Base-by-base conservation (phyloP, 2,888 invertebrate species). In the Lasioglossum vierecki region DNA sequence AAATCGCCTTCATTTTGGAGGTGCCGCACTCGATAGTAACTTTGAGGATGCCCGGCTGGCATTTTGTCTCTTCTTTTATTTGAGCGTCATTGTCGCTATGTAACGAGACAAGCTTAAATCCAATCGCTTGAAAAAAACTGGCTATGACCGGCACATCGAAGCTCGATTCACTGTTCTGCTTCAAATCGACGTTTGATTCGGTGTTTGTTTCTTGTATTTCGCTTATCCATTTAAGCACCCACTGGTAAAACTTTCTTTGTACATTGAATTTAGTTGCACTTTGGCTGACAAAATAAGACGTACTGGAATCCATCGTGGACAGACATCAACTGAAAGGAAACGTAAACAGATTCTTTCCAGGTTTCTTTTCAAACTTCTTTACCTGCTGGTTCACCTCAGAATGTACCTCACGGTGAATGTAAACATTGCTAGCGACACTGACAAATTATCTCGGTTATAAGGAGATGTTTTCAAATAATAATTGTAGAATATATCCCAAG, bases 1-100 rank as follows among this genome's bases (percentile, higher is more conserved):
- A 88, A 73, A 92, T 77, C 22, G 94, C 94, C 75, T 88, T 89
- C 92, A 94, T 93, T 57, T 91, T 91, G 13, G 94, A 94, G 4
- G 87, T 87, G n/a, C 93, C 92, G 81, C 94, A 94, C 88, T 94
- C 91, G 68, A 94, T 78, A 30, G 86, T 87, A 46, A 94, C 83
- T 78, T 74, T 82, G 4, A 80, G 30, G n/a, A 70, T 63, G 0
- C 92, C 90, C 9, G 87, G 78, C 15, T 66, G 35, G 9, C 2
- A 4, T 15, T 35, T 66, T 35, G 78, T n/a, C 26, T 66, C 81
- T 3, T 49, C 60, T 3, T 63, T 82, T 18, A 1, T 71, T 22
- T 41, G 22, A 15, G 0, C 13, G 13, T 77, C 57, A 35, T 72
- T 46, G 2, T 73, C 13, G 79, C 91, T 93, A 46, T 93, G 93